A percentile compares a stretch with the other conserved stretches of the same genome.
Conservation (phyloP, 2,113 vertebrate species). For the Nothobranchius furzeri region DNA sequence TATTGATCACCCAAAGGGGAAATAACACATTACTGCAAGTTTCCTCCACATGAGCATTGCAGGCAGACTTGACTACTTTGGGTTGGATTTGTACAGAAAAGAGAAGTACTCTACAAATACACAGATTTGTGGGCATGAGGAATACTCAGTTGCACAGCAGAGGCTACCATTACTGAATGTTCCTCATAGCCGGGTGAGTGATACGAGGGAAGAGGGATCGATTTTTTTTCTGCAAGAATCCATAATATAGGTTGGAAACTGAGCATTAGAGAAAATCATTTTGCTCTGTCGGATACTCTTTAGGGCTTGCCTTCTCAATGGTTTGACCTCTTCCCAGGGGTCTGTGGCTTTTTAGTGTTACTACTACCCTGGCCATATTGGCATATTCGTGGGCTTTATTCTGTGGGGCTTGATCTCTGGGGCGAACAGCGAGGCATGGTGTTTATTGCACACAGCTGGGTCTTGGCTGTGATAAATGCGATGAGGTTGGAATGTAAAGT, state of each 20-base stretch:
- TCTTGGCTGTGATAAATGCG: conserved; percentile 48
- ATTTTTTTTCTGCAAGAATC: conserved; percentile 46
- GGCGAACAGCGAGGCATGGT: conserved; percentile 33
- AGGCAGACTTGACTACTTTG: not conserved
- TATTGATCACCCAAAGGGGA: conserved; percentile 7
- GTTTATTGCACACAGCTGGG: conserved; percentile 57
- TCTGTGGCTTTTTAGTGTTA: conserved; percentile 35
- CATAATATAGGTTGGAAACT: conserved; percentile 43
- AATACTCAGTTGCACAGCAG: not conserved
- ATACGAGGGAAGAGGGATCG: conserved; percentile 34
- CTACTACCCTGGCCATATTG: conserved; percentile 16
- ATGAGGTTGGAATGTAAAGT: conserved; percentile 50
- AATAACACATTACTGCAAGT: conserved; percentile 2
- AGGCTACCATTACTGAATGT: conserved; percentile 12
- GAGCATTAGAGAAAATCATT: conserved; percentile 51
- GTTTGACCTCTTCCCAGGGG: conserved; percentile 44
- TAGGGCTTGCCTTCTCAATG: conserved; percentile 43
- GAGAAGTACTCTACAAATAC: not conserved
- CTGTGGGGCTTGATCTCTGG: conserved; percentile 27
- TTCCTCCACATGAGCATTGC: not conserved
- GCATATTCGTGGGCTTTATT: conserved; percentile 29
- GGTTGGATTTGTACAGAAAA: not conserved
- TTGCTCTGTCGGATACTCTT: conserved; percentile 39
- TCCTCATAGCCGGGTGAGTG: conserved; percentile 18
- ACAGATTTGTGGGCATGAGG: not conserved